A percentile compares a stretch with the other conserved stretches of the same genome.
These are phyloP conservation scores for Alectoris magna DNA, from an alignment of 2,797 vertebrate genomes.

Conservation along the genomic window DNA sequence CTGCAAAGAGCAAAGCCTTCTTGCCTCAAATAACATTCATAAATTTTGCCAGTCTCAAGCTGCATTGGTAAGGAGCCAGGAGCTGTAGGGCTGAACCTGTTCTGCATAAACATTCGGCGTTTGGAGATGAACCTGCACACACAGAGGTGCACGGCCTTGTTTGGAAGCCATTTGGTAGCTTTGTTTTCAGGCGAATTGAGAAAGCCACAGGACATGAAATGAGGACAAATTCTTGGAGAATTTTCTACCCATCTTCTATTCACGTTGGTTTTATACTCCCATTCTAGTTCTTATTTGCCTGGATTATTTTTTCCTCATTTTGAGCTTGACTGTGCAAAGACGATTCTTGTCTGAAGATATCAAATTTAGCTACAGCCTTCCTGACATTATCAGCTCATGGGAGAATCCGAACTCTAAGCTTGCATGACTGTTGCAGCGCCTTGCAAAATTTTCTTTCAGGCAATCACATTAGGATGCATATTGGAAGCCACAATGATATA, in stretches of 20 bases:
- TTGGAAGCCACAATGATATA: constrained; percentile 65
- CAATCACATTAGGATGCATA: constrained; percentile 47
- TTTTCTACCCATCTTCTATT: not conserved
- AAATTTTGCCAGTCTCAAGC: not conserved
- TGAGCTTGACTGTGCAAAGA: not conserved
- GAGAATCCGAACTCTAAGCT: not conserved
- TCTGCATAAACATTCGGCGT: not conserved
- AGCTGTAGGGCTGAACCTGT: not conserved
- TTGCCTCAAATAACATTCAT: not conserved
- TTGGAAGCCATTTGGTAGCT: not conserved
- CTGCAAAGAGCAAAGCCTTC: constrained; percentile 20
- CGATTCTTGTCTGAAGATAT: not conserved
- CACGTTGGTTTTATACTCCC: not conserved
- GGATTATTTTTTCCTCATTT: not conserved
- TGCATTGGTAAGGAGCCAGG: not conserved
- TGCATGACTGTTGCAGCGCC: not conserved
- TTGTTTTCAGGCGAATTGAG: not conserved
- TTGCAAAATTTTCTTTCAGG: constrained; percentile 49
- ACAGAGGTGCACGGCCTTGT: not conserved
- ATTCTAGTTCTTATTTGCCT: not conserved
- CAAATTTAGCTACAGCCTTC: not conserved
- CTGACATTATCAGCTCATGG: not conserved
- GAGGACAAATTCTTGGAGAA: not conserved
- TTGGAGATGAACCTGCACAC: accelerated
- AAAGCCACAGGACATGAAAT: not conserved